Percentiles rank a stretch among this genome's conserved stretches.
Conservation (phyloP, 23 tunicate genomes). For the Halocynthia aurantium region DNA sequence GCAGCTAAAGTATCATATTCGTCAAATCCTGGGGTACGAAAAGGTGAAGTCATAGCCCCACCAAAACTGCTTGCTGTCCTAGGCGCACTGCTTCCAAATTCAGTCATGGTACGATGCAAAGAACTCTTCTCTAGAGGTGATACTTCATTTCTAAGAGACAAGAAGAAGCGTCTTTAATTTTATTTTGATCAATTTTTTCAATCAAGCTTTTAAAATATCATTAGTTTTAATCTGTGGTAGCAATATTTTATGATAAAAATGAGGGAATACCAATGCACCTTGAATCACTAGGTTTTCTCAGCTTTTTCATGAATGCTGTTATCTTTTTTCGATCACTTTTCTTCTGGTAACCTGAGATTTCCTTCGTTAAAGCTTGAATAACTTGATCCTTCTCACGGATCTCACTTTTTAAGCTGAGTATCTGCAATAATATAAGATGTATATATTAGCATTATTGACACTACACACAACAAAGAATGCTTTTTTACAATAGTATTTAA, state of each 20-base stretch:
- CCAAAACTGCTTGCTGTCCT: too few relatives aligned
- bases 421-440: constrained; percentile 16
- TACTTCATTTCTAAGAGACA: too few relatives aligned
- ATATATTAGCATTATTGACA: neutral
- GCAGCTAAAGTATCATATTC: too few relatives aligned
- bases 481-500: neutral
- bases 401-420: constrained; percentile 57
- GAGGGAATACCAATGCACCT: neutral
- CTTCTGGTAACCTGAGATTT: constrained; percentile 42
- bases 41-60: too few relatives aligned
- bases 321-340: constrained; percentile 67
- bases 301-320: constrained; percentile 64
- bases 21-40: too few relatives aligned
- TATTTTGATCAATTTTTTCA: neutral
- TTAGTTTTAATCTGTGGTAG: too few relatives aligned
- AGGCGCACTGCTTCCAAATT: too few relatives aligned
- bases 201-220: too few relatives aligned
- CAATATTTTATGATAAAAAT: too few relatives aligned
- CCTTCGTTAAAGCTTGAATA: constrained; percentile 55
- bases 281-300: constrained; percentile 49
- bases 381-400: constrained; percentile 59
- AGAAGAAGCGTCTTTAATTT: neutral
- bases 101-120: too few relatives aligned
- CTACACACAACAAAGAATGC: neutral
- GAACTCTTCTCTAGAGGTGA: too few relatives aligned